Evolutionary conservation across 2,888 invertebrate genomes (phyloP).

Genomic region (Nomada ferruginata): DNA sequence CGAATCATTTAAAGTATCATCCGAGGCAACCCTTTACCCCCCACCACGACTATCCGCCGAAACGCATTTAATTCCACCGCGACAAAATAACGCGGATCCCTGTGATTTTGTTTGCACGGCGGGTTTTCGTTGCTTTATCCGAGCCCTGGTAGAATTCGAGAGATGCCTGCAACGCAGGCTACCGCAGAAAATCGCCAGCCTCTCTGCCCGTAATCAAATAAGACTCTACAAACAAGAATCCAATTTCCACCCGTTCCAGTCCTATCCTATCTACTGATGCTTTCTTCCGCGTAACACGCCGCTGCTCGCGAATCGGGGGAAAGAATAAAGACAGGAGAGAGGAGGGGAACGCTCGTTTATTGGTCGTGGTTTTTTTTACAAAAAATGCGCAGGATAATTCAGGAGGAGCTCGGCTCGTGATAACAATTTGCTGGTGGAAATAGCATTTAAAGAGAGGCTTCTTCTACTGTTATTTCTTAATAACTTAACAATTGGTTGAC

Average conservation of each 20-base stretch:
- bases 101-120: constrained; percentile 39
- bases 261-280: constrained; percentile 24
- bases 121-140: constrained; percentile 30
- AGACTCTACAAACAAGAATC: constrained; percentile 67
- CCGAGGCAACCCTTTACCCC: background rate
- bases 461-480: too few relatives aligned
- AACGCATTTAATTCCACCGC: constrained; percentile 47
- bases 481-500: too few relatives aligned
- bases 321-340: constrained; percentile 20
- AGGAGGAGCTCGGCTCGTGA: background rate
- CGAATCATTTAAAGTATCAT: constrained; percentile 35
- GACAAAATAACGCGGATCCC: constrained; percentile 32
- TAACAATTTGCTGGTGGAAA: background rate
- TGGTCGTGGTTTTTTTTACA: constrained; percentile 4
- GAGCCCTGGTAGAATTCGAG: background rate
- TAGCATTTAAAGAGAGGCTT: background rate
- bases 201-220: constrained; percentile 59
- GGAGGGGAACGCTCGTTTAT: constrained; percentile 9
- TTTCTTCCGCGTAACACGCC: constrained; percentile 35
- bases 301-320: background rate
- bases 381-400: background rate
- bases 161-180: constrained; percentile 41
- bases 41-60: constrained; percentile 21
- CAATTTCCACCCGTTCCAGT: constrained; percentile 56
- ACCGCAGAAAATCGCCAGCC: constrained; percentile 61